A percentile compares a stretch with the other conserved stretches of the same genome.
Evolutionary conservation across 2,888 invertebrate genomes (phyloP).

Genomic region (Cheilosia urbana): DNA sequence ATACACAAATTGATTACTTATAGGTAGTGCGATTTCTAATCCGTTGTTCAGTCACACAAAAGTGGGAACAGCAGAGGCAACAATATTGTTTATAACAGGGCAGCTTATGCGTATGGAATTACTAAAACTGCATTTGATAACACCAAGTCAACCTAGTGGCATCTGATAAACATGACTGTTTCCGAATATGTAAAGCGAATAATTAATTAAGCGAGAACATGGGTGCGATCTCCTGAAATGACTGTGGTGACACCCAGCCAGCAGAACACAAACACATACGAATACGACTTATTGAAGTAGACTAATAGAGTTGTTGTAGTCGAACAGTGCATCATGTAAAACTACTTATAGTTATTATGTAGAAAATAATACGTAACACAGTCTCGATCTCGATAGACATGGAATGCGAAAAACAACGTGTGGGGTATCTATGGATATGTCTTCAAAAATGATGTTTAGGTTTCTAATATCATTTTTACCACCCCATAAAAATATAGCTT

Average conservation of each 20-base stretch:
- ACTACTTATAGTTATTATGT: neutral
- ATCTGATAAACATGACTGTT: conserved; percentile 47
- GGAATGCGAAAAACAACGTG: no score
- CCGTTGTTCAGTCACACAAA: neutral
- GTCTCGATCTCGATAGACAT: no score
- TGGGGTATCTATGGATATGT: no score
- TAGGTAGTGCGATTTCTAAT: neutral
- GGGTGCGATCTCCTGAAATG: conserved; percentile 40
- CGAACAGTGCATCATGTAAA: conserved; percentile 6
- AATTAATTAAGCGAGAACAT: conserved; percentile 47
- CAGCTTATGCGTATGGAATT: neutral
- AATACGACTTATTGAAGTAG: neutral
- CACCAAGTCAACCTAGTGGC: neutral
- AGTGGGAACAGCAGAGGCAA: no score
- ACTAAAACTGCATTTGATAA: neutral
- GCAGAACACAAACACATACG: no score
- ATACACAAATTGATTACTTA: neutral
- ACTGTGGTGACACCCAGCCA: neutral
- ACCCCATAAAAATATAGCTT: no score
- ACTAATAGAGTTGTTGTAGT: neutral
- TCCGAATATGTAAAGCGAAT: conserved; percentile 62
- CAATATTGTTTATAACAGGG: no score
- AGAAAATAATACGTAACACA: neutral
- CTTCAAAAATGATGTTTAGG: no score
- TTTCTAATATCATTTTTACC: no score